Evolutionary conservation across 2,113 vertebrate genomes (phyloP), one percentile per base, ranked within the genome.

Genomic region (Anthoscopus minutus): DNA sequence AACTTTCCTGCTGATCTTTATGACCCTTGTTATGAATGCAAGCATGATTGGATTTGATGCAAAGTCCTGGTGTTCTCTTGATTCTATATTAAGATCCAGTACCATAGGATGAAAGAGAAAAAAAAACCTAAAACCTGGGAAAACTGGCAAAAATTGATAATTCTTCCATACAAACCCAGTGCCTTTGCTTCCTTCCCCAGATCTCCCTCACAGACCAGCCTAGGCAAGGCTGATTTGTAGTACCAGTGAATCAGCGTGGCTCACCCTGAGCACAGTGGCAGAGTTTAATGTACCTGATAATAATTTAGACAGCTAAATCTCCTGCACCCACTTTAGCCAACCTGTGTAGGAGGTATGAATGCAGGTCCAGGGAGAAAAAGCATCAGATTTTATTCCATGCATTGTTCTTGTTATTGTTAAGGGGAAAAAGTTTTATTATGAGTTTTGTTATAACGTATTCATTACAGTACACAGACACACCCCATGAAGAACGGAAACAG

Each of bases 201-300:
- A 33, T 17, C 27, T 57, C 25, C 21, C 19, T 54, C 64, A n/a
- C 10, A 61, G 14, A 50, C 31, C 65, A 54, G 35, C 23, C 13
- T 15, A 13, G 17, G 12, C 9, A 81, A 88, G 28, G 19, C 18
- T 81, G 23, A 69, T 61, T 20, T 23, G 19, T 22, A n/a, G 25
- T 25, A 37, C 24, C 1, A 1, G 19, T 61, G 91, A 84, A 73
- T n/a, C 17, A 53, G 10, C 1, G 0, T 10, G 16, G 28, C 50
- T 74, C 2, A 1, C 6, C 30, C 30, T 4, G 4, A 79, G 48
- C 5, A 2, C 20, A 38, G 21, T 15, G 28, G 2, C 0, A 37
- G 37, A 69, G 16, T 48, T 84, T 73, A 47, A 56, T 20, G 51
- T n/a, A 19, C 31, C 40, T 27, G 15, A 31, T 47, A 24, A n/a